These are phyloP conservation scores for Tholera decimalis DNA, from an alignment of 2,888 invertebrate genomes.

Conservation along the genomic window DNA sequence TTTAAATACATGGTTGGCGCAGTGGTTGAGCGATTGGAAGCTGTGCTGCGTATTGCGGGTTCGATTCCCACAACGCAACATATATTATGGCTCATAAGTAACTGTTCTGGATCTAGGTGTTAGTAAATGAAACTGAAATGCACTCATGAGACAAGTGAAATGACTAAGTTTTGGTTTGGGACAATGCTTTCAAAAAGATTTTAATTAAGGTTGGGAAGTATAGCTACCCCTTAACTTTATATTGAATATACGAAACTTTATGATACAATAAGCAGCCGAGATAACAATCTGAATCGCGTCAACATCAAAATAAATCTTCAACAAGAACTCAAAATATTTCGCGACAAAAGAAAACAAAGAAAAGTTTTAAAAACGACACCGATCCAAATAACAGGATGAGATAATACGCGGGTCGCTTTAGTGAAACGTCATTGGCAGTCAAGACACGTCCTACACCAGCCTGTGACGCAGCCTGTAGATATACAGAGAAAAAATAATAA, in stretches of 20 bases:
- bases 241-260: slow-evolving; percentile 20
- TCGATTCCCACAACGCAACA: too few species aligned
- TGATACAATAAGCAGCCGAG: slow-evolving; percentile 21
- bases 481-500: slow-evolving; percentile 79
- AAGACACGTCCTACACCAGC: slow-evolving; percentile 78
- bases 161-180: too few species aligned
- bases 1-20: too few species aligned
- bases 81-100: too few species aligned
- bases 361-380: slow-evolving; percentile 71
- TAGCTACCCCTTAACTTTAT: background rate
- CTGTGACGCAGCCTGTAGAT: slow-evolving; percentile 76
- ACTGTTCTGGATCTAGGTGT: too few species aligned
- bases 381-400: slow-evolving; percentile 76
- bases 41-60: too few species aligned
- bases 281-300: slow-evolving; percentile 27
- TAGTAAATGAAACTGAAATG: too few species aligned
- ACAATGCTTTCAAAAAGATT: too few species aligned
- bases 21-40: too few species aligned
- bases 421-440: slow-evolving; percentile 79
- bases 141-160: too few species aligned
- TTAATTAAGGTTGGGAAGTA: background rate
- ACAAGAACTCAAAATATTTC: slow-evolving; percentile 54
- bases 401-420: slow-evolving; percentile 75
- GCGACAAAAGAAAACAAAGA: slow-evolving; percentile 63
- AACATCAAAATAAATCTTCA: slow-evolving; percentile 55